Percentiles rank a stretch among this genome's conserved stretches.
phyloP scores from a whole-genome alignment of 1,140 invertebrate species.

The Rhizoglyphus robini region DNA sequence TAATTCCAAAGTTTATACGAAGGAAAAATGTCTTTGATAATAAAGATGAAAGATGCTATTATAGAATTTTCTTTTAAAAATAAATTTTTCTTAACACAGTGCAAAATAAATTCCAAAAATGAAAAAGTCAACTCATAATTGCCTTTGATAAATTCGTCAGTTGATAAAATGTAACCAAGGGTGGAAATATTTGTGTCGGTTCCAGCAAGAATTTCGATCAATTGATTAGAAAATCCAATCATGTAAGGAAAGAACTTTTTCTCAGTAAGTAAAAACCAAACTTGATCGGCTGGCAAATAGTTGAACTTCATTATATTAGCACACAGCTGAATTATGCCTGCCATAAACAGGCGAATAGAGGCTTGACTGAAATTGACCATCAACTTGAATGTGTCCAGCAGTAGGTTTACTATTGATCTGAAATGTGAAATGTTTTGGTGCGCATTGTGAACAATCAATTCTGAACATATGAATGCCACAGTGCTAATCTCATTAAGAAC shows the following conservation, averaged over 20 bases:
- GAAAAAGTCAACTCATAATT: conserved; percentile 34
- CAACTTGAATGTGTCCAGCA: conserved; percentile 10
- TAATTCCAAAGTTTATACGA: conserved; percentile 36
- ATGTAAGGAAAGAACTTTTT: conserved; percentile 34
- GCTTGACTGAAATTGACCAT: not conserved
- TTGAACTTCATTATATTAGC: not conserved
- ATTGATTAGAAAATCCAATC: conserved; percentile 25
- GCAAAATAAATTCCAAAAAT: conserved; percentile 32
- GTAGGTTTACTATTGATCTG: not conserved
- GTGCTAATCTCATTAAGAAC: conserved; percentile 7
- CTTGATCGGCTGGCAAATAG: conserved; percentile 17
- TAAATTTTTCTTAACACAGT: conserved; percentile 28
- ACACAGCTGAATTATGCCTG: conserved; percentile 9
- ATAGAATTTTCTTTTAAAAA: conserved; percentile 28
- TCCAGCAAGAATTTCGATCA: conserved; percentile 28
- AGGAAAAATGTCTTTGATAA: conserved; percentile 36
- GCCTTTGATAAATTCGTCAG: conserved; percentile 33
- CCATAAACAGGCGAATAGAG: conserved; percentile 10
- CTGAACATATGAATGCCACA: conserved; percentile 10
- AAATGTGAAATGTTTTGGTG: not conserved
- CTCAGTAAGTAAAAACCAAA: conserved; percentile 33
- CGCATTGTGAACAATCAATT: conserved; percentile 4
- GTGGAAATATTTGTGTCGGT: conserved; percentile 32
- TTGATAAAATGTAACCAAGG: conserved; percentile 33
- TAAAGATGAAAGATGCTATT: conserved; percentile 32